Evolutionary conservation across 2,113 vertebrate genomes (phyloP).

Genomic region (Nibea albiflora): DNA sequence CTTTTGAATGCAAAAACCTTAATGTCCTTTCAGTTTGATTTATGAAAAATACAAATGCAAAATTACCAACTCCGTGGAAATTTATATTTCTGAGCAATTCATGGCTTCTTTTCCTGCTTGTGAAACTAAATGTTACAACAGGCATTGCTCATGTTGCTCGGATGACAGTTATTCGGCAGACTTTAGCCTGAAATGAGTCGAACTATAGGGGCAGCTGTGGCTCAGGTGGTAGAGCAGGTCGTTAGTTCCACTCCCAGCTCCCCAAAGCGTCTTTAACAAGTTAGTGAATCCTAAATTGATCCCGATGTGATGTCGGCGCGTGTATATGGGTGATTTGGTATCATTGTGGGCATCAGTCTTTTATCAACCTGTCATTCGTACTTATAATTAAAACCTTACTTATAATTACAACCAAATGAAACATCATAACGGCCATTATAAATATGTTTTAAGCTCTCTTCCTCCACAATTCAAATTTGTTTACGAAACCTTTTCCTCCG

Average conservation of each 20-base stretch:
- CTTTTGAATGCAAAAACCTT: background rate
- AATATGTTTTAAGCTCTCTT: background rate
- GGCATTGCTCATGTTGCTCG: background rate
- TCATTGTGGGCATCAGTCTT: too few species aligned
- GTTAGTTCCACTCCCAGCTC: too few species aligned
- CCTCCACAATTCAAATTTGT: conserved; percentile 10
- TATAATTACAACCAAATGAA: background rate
- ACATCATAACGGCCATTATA: background rate
- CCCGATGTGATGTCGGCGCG: too few species aligned
- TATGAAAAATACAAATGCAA: background rate
- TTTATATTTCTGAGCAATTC: background rate
- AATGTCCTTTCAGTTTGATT: background rate
- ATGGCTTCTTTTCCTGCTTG: background rate
- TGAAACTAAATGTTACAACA: background rate
- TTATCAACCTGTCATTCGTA: background rate
- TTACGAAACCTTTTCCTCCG: conserved; percentile 29
- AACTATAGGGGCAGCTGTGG: too few species aligned
- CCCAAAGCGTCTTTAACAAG: too few species aligned
- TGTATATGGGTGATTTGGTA: too few species aligned
- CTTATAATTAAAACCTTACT: background rate
- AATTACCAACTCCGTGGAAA: background rate
- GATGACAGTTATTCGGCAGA: background rate
- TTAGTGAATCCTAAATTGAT: too few species aligned
- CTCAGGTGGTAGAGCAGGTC: too few species aligned
- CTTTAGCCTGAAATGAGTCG: background rate